These are phyloP conservation scores for Alviniconcha marisindica DNA, from an alignment of 1,140 invertebrate genomes.

Conservation along the genomic window DNA sequence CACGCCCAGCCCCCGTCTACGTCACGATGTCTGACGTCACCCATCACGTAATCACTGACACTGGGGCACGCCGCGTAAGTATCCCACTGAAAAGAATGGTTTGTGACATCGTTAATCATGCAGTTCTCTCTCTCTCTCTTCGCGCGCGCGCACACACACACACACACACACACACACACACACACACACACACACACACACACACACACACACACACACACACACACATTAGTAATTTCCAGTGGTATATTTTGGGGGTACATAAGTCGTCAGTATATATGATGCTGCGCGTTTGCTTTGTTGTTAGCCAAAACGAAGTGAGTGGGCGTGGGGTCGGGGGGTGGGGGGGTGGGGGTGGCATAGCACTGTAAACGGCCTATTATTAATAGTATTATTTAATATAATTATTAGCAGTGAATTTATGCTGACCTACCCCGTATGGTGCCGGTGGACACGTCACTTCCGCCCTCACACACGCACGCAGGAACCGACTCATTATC, in stretches of 20 bases:
- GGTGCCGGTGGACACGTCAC: too few species aligned
- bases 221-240: background rate
- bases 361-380: too few species aligned
- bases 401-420: too few species aligned
- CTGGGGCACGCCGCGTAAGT: background rate
- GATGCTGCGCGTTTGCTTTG: background rate
- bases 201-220: background rate
- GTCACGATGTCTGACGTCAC: background rate
- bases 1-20: conserved; percentile 38
- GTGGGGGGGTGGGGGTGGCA: too few species aligned
- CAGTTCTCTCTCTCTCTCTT: background rate
- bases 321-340: too few species aligned
- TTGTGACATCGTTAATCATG: background rate
- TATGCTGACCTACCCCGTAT: too few species aligned
- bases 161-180: background rate
- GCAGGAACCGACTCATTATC: too few species aligned
- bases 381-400: too few species aligned
- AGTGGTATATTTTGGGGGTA: too few species aligned
- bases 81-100: background rate
- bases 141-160: background rate
- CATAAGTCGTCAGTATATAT: background rate
- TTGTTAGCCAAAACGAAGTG: background rate
- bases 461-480: too few species aligned
- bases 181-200: conserved; percentile 9
- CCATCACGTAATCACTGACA: background rate